Evolutionary conservation across 2,113 vertebrate species (phyloP).

Genomic region (Orientallactaga bullata): DNA sequence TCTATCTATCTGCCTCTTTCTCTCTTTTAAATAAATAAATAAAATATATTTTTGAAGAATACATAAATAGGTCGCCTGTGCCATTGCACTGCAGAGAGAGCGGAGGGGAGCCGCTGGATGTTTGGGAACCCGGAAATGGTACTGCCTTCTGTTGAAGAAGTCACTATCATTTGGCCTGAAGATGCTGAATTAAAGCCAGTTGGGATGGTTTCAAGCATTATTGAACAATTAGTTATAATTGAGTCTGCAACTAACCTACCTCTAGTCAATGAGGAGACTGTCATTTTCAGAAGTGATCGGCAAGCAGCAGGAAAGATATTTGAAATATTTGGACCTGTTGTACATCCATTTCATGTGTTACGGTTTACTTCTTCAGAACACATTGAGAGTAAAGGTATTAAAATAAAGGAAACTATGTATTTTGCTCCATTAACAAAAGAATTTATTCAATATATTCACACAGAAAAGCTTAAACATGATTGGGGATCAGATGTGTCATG

Average conservation of each 20-base stretch:
- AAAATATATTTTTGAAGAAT: too few relatives aligned
- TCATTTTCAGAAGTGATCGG: conserved; percentile 92
- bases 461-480: conserved; percentile 91
- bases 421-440: conserved; percentile 93
- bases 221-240: conserved; percentile 96
- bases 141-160: too few relatives aligned
- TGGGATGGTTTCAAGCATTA: too few relatives aligned
- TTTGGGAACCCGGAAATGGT: too few relatives aligned
- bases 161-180: too few relatives aligned
- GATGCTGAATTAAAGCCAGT: too few relatives aligned
- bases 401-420: conserved; percentile 90
- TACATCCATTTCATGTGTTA: conserved; percentile 94
- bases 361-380: conserved; percentile 93
- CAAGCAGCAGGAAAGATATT: conserved; percentile 94
- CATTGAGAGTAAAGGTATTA: conserved; percentile 89
- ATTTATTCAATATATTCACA: conserved; percentile 95
- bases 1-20: too few relatives aligned
- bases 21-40: too few relatives aligned
- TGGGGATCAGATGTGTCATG: too few relatives aligned
- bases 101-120: too few relatives aligned
- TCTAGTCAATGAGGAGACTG: conserved; percentile 93
- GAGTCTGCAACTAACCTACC: conserved; percentile 92
- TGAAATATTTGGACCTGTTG: conserved; percentile 97
- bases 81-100: too few relatives aligned
- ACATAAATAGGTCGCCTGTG: too few relatives aligned